phyloP scores from a whole-genome alignment of 2,888 invertebrate species.

The Serripes groenlandicus region DNA sequence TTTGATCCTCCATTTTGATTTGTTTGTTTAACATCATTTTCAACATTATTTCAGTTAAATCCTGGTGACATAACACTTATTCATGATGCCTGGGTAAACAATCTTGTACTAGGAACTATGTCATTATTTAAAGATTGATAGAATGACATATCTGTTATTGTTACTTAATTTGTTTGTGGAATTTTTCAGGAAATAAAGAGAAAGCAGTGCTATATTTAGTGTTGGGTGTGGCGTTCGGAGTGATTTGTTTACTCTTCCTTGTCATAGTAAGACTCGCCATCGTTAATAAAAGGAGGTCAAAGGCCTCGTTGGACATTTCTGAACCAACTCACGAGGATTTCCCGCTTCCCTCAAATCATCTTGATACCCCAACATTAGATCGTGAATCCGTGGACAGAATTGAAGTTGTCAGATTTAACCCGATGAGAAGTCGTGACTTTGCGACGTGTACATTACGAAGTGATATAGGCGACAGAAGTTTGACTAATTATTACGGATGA shows the following conservation, averaged over 20 bases:
- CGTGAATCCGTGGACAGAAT: constrained; percentile 82
- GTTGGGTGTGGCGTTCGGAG: constrained; percentile 78
- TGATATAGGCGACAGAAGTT: constrained; percentile 75
- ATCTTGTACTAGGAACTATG: no score
- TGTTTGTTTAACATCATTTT: no score
- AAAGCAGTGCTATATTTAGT: constrained; percentile 81
- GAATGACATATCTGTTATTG: background rate
- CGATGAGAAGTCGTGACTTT: constrained; percentile 72
- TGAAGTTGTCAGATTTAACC: constrained; percentile 82
- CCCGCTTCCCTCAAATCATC: constrained; percentile 68
- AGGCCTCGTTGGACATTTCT: constrained; percentile 78
- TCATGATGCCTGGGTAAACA: no score
- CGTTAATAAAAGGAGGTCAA: constrained; percentile 75
- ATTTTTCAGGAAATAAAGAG: constrained; percentile 79
- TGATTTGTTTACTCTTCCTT: constrained; percentile 78
- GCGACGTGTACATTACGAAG: constrained; percentile 74
- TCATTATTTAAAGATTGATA: no score
- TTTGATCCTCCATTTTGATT: no score
- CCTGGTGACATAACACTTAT: no score
- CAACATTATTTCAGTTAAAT: no score
- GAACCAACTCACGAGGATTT: constrained; percentile 79
- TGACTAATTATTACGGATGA: constrained; percentile 76
- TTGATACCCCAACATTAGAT: constrained; percentile 78
- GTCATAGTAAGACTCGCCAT: constrained; percentile 78
- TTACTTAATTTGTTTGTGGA: background rate